Conservation (phyloP, 2,113 vertebrate genomes). For the Desmodus rotundus region DNA sequence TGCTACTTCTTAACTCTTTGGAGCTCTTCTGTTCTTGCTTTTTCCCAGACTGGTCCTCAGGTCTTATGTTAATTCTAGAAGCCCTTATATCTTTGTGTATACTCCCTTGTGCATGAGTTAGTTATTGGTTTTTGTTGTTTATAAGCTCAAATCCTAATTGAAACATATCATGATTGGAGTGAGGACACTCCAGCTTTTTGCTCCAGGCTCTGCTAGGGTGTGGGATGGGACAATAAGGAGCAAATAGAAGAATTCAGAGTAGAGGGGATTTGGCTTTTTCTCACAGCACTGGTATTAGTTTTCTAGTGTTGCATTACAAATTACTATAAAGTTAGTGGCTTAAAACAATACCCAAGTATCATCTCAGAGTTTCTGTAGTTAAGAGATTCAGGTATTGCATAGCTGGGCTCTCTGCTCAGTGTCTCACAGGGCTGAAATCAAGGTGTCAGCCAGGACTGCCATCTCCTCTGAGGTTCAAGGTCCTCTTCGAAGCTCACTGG, state of each 20-base stretch:
- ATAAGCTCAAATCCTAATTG: neutral
- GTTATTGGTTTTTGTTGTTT: neutral
- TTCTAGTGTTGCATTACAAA: neutral
- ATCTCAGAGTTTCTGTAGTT: neutral
- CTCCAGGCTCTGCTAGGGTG: neutral
- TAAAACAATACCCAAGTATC: neutral
- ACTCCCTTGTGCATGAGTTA: neutral
- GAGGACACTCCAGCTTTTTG: neutral
- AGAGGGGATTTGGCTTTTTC: neutral
- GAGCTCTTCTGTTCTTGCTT: neutral
- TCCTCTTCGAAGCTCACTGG: neutral
- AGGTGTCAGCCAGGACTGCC: neutral
- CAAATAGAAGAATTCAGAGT: neutral
- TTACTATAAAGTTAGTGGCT: neutral
- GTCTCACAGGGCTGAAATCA: neutral
- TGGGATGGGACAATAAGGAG: neutral
- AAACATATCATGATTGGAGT: neutral
- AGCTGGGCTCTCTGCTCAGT: neutral
- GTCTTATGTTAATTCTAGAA: neutral
- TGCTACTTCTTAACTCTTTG: neutral
- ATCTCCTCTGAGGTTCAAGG: neutral
- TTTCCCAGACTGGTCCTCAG: neutral
- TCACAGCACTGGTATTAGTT: neutral
- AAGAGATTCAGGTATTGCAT: too few relatives aligned
- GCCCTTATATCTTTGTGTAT: neutral